Evolutionary conservation across 2,797 vertebrate genomes (phyloP).

Genomic region (Capromys pilorides): DNA sequence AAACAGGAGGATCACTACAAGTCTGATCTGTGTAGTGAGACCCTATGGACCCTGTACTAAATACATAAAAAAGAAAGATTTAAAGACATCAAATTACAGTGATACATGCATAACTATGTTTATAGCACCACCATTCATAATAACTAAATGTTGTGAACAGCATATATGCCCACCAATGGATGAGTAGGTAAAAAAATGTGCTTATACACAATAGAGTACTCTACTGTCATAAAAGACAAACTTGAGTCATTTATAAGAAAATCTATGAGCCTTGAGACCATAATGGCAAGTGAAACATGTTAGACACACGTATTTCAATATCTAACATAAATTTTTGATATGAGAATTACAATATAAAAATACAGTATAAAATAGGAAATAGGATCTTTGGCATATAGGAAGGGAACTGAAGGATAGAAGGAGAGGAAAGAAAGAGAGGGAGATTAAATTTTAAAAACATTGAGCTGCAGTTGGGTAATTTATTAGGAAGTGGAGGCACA

Average conservation of each 20-base stretch:
- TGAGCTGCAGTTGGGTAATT: neutral
- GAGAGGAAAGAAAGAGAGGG: neutral
- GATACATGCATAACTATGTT: neutral
- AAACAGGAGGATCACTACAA: too few relatives aligned
- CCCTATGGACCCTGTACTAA: too few relatives aligned
- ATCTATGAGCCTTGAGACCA: neutral
- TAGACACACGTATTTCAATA: neutral
- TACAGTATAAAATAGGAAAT: neutral
- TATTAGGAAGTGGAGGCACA: neutral
- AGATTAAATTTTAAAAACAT: neutral
- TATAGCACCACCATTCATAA: neutral
- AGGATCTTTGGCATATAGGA: neutral
- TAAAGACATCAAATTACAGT: neutral
- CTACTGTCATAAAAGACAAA: neutral
- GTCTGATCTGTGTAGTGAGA: too few relatives aligned
- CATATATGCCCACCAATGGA: neutral
- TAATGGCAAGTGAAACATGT: neutral
- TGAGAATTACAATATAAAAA: neutral
- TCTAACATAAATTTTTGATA: neutral
- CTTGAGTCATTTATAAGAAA: neutral
- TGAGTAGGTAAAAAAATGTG: neutral
- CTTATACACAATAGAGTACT: neutral
- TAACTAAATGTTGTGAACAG: neutral
- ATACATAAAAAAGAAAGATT: neutral
- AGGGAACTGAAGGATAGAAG: neutral